phyloP scores from a whole-genome alignment of 1,140 invertebrate genomes.

The Scaptomyza montana region DNA sequence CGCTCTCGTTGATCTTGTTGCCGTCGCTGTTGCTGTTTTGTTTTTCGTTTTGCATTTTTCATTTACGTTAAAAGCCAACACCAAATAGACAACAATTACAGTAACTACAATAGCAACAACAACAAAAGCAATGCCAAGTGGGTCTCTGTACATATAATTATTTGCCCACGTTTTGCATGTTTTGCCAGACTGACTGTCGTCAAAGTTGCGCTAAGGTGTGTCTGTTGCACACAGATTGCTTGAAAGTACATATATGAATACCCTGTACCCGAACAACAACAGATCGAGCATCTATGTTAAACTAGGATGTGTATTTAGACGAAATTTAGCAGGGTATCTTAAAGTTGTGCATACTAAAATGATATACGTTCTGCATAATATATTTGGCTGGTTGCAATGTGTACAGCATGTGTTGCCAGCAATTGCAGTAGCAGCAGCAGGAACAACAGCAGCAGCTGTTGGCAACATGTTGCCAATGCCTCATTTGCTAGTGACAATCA shows the following conservation, averaged over 20 bases:
- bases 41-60: conserved; percentile 47
- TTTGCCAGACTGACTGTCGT: conserved; percentile 80
- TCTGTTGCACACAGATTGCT: conserved; percentile 24
- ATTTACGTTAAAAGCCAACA: conserved; percentile 75
- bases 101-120: conserved; percentile 39
- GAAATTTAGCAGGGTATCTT: neutral
- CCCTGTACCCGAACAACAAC: conserved; percentile 13
- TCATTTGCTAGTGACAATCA: conserved; percentile 51
- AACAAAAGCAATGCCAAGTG: conserved; percentile 53
- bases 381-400: conserved; percentile 41
- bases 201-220: conserved; percentile 50
- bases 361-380: neutral
- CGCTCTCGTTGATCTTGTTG: conserved; percentile 40
- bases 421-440: conserved; percentile 45
- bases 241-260: conserved; percentile 12
- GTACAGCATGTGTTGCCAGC: conserved; percentile 58
- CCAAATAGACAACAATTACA: conserved; percentile 80
- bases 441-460: conserved; percentile 54
- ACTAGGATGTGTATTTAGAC: too few species aligned
- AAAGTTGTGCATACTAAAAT: neutral
- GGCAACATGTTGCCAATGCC: conserved; percentile 66
- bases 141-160: conserved; percentile 69
- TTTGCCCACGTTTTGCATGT: conserved; percentile 80
- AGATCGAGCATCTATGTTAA: neutral
- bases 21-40: conserved; percentile 27